phyloP scores from a whole-genome alignment of 2,797 vertebrate genomes.

The Tiaroga cobitis region DNA sequence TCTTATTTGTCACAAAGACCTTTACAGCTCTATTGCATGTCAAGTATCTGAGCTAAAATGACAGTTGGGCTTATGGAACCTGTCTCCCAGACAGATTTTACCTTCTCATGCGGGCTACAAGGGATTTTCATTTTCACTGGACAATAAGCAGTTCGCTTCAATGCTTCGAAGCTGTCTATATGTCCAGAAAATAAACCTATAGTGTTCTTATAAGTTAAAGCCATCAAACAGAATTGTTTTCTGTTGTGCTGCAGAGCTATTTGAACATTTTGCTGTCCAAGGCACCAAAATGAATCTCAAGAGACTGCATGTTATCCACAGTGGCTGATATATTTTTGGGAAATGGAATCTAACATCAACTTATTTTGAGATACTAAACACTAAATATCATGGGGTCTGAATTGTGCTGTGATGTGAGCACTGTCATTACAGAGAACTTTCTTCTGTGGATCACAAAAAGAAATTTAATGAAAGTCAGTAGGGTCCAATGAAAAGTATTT shows the following conservation, averaged over 20 bases:
- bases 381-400: background rate
- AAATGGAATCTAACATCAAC: background rate
- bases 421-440: background rate
- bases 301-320: background rate
- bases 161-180: background rate
- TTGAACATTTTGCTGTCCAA: conserved; percentile 13
- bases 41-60: conserved; percentile 29
- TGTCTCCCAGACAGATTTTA: conserved; percentile 26
- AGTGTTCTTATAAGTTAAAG: conserved; percentile 11
- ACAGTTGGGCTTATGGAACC: conserved; percentile 27
- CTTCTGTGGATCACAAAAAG: background rate
- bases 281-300: conserved; percentile 4
- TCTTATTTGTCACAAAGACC: conserved; percentile 44
- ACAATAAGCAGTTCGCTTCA: conserved; percentile 5
- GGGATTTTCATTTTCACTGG: conserved; percentile 18
- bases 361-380: background rate
- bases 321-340: background rate
- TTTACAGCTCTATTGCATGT: conserved; percentile 40
- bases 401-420: background rate
- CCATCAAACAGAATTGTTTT: conserved; percentile 15
- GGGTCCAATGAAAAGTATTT: background rate
- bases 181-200: conserved; percentile 1
- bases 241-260: background rate
- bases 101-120: conserved; percentile 8
- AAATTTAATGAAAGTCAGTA: background rate